These are phyloP conservation scores for Danio albolineatus DNA, from an alignment of 2,797 vertebrate genomes.

Conservation along the genomic window DNA sequence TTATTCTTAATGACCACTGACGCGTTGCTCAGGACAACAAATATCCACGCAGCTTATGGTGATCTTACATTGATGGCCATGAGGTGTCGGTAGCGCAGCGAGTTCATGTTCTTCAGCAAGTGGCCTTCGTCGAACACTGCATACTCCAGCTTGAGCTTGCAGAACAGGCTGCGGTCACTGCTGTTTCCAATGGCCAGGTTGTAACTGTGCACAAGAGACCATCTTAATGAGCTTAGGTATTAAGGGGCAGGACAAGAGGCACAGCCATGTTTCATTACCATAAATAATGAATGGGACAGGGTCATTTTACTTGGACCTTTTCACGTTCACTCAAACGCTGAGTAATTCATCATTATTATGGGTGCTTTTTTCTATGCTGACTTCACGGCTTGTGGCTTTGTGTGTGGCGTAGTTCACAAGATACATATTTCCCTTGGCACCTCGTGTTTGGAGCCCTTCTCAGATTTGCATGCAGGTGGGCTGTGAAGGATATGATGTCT, in stretches of 20 bases:
- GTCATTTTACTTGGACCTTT: conserved; percentile 79
- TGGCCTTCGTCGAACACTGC: conserved; percentile 85
- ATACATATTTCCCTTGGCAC: conserved; percentile 38
- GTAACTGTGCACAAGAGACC: conserved; percentile 74
- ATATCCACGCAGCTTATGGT: conserved; percentile 8
- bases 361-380: conserved; percentile 47
- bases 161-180: conserved; percentile 84
- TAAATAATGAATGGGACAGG: conserved; percentile 78
- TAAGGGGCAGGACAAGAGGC: conserved; percentile 72
- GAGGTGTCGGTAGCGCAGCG: conserved; percentile 82
- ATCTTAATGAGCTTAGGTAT: conserved; percentile 60
- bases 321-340: conserved; percentile 68
- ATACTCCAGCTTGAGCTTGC: conserved; percentile 81
- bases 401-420: conserved; percentile 6
- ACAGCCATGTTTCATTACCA: conserved; percentile 74
- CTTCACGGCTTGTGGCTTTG: conserved; percentile 40
- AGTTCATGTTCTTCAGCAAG: conserved; percentile 87
- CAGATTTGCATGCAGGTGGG: conserved; percentile 37
- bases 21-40: conserved; percentile 28
- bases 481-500: conserved; percentile 10
- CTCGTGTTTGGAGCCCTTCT: background rate
- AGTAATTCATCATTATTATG: conserved; percentile 67
- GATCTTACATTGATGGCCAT: conserved; percentile 84
- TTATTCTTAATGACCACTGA: conserved; percentile 47
- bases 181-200: conserved; percentile 84